Evolutionary conservation across 92 coral and sea anemone species (phyloP).

Genomic region (Paragorgia papillata): DNA sequence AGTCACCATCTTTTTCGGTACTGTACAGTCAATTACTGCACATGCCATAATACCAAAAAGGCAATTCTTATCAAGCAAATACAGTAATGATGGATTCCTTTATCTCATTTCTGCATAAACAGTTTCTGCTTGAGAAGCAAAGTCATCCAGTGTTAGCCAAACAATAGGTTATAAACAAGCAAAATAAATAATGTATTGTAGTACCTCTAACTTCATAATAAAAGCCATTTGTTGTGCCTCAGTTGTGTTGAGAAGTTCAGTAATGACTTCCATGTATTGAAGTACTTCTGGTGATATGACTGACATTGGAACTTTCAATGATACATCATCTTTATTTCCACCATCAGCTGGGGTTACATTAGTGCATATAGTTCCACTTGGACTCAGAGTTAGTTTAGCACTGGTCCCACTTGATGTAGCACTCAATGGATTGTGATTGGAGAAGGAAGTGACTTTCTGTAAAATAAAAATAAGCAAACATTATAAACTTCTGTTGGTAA

Average conservation of each 20-base stretch:
- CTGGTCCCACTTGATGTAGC: not conserved
- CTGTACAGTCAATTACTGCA: too few relatives aligned
- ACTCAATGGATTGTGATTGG: not conserved
- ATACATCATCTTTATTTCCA: conserved; percentile 8
- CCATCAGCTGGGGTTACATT: conserved; percentile 26
- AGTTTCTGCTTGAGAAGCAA: too few relatives aligned
- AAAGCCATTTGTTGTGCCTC: conserved; percentile 77
- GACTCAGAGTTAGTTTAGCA: not conserved
- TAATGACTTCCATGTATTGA: conserved; percentile 61
- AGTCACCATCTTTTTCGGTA: too few relatives aligned
- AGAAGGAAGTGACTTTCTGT: not conserved
- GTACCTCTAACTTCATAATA: conserved; percentile 84
- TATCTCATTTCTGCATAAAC: too few relatives aligned
- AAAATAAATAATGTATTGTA: too few relatives aligned
- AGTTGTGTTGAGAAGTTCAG: conserved; percentile 73
- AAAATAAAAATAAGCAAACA: conserved; percentile 2
- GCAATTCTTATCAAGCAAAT: too few relatives aligned
- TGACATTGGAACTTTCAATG: conserved; percentile 40
- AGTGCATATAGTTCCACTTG: not conserved
- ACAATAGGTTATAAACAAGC: too few relatives aligned
- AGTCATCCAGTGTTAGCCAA: too few relatives aligned
- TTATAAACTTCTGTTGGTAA: not conserved
- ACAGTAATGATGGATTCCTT: too few relatives aligned
- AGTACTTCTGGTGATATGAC: conserved; percentile 65
- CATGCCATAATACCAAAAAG: too few relatives aligned